Evolutionary conservation across 2,113 vertebrate genomes (phyloP).

Genomic region (Tylochromis polylepis): DNA sequence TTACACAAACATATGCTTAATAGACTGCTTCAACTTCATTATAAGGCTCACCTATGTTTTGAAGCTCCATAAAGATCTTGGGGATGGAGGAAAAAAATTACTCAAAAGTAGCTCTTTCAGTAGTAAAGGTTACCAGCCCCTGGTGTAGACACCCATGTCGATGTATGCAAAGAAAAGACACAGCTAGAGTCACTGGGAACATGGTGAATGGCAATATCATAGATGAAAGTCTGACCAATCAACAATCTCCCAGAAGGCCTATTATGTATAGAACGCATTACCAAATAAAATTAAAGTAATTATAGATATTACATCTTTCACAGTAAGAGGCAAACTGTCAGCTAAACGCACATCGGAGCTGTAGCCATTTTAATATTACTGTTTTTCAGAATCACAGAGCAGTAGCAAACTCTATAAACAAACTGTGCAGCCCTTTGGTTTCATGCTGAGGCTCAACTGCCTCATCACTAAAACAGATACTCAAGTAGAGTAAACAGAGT

Average conservation of each 20-base stretch:
- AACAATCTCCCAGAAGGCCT: not conserved
- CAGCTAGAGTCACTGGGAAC: not conserved
- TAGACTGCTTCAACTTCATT: not conserved
- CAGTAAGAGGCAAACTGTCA: not conserved
- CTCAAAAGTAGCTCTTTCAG: not conserved
- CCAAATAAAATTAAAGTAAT: not conserved
- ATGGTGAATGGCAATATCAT: not conserved
- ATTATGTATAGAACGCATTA: not conserved
- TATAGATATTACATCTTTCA: not conserved
- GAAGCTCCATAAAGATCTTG: not conserved
- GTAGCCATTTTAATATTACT: not conserved
- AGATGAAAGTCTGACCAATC: not conserved
- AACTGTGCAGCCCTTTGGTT: not conserved
- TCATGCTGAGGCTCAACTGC: not conserved
- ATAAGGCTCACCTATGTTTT: not conserved
- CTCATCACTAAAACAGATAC: not conserved
- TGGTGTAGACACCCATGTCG: not conserved
- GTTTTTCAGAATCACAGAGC: not conserved
- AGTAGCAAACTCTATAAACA: not conserved
- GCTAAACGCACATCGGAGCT: not conserved
- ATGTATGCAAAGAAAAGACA: not conserved
- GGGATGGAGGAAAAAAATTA: not conserved
- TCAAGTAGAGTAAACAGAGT: not conserved
- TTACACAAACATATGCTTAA: not conserved
- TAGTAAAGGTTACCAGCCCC: not conserved